Evolutionary conservation across 2,888 invertebrate genomes (phyloP).

Genomic region (Orthosia incerta): DNA sequence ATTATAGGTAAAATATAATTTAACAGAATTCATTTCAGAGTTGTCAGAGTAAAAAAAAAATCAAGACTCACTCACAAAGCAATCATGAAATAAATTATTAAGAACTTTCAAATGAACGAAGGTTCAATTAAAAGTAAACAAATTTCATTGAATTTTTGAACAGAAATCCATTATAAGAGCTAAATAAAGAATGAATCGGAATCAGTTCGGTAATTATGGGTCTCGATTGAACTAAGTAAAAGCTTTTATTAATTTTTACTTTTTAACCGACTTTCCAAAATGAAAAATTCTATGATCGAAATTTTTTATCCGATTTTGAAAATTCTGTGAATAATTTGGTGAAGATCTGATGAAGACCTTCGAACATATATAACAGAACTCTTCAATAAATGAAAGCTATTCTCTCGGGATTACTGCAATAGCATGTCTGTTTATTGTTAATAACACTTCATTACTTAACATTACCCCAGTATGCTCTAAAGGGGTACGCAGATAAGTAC

Average conservation of each 20-base stretch:
- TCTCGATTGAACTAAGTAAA: not conserved
- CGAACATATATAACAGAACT: too few species aligned
- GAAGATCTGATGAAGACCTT: too few species aligned
- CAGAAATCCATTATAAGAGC: conserved; percentile 23
- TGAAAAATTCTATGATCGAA: too few species aligned
- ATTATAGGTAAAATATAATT: conserved; percentile 8
- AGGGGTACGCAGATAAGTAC: too few species aligned
- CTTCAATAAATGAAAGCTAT: too few species aligned
- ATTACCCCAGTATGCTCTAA: too few species aligned
- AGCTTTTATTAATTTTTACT: conserved; percentile 2
- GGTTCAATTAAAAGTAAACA: conserved; percentile 37
- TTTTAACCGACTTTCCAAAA: too few species aligned
- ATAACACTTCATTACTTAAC: too few species aligned
- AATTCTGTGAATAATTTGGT: too few species aligned
- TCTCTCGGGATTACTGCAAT: too few species aligned
- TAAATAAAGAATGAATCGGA: conserved; percentile 23
- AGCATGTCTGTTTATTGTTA: too few species aligned
- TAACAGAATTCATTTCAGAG: conserved; percentile 9
- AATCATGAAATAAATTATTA: conserved; percentile 39
- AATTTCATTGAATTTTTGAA: conserved; percentile 29
- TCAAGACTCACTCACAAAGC: conserved; percentile 21
- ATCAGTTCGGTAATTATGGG: conserved; percentile 11
- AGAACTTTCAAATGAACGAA: conserved; percentile 33
- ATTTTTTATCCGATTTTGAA: too few species aligned
- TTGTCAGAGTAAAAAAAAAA: conserved; percentile 20